Conservation (phyloP, 53 echinoderm and acorn worm species). For the Stichopus horrens region DNA sequence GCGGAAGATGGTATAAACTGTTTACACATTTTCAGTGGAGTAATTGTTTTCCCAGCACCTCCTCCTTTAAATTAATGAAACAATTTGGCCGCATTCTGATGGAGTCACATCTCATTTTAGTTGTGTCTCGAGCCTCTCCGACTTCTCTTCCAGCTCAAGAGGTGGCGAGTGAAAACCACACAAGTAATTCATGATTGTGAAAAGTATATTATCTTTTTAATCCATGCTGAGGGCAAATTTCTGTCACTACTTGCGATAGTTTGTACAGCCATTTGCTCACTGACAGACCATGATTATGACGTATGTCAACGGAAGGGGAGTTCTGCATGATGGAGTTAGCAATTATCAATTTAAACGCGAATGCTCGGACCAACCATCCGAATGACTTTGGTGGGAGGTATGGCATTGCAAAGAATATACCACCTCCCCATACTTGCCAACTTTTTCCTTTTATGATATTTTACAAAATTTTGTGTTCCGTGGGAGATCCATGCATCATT, state of each 20-base stretch:
- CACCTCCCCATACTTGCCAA: too few species aligned
- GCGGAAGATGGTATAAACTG: too few species aligned
- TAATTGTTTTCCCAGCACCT: too few species aligned
- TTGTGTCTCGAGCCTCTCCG: not conserved
- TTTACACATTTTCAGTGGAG: too few species aligned
- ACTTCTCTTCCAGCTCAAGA: not conserved
- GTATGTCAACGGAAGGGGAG: not conserved
- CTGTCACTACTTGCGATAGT: not conserved
- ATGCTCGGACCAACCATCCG: too few species aligned
- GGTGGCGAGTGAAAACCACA: slow-evolving; percentile 1
- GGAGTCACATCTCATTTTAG: not conserved
- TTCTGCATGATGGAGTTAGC: too few species aligned
- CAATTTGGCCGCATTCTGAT: slow-evolving; percentile 27
- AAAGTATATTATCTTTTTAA: slow-evolving; percentile 11
- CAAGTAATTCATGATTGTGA: not conserved
- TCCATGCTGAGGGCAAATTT: slow-evolving; percentile 30
- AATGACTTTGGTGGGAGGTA: too few species aligned
- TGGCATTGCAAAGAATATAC: too few species aligned
- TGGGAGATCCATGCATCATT: too few species aligned
- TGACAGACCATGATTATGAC: slow-evolving; percentile 12
- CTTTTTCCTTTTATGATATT: too few species aligned
- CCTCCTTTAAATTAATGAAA: not conserved
- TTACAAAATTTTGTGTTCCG: too few species aligned
- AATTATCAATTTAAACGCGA: too few species aligned
- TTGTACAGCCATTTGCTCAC: not conserved